These are phyloP conservation scores for Druceiella hillmani DNA, from an alignment of 2,888 invertebrate genomes.

Conservation along the genomic window DNA sequence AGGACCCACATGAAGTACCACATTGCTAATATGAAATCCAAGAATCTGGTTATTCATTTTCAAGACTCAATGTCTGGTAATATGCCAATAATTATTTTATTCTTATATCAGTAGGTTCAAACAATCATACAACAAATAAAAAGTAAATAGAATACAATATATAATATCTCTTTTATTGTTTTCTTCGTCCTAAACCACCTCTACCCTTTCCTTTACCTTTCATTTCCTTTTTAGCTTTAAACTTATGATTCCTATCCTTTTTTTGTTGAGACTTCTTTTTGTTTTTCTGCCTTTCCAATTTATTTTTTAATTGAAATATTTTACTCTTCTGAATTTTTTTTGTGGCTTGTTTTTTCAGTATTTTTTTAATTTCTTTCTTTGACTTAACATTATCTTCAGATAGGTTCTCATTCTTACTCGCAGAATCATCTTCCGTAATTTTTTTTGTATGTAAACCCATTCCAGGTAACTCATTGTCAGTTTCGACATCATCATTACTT, in stretches of 20 bases:
- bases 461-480: conserved; percentile 32
- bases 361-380: conserved; percentile 65
- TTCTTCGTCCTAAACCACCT: conserved; percentile 37
- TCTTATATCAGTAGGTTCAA: too few relatives aligned
- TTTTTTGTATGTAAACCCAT: conserved; percentile 38
- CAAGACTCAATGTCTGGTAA: too few relatives aligned
- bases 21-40: too few relatives aligned
- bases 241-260: conserved; percentile 23
- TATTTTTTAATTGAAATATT: conserved; percentile 69
- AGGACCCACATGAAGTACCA: too few relatives aligned
- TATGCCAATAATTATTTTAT: too few relatives aligned
- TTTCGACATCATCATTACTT: conserved; percentile 26
- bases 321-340: conserved; percentile 72
- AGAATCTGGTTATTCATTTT: too few relatives aligned
- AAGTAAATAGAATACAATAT: not conserved
- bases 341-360: conserved; percentile 65
- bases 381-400: conserved; percentile 37
- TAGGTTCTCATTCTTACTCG: conserved; percentile 31
- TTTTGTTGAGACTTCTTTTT: conserved; percentile 56
- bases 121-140: too few relatives aligned
- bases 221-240: conserved; percentile 35
- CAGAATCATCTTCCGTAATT: conserved; percentile 30
- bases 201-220: conserved; percentile 36
- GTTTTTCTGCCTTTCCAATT: conserved; percentile 63
- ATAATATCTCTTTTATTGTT: too few relatives aligned